Evolutionary conservation across 2,113 vertebrate genomes (phyloP).

Genomic region (Argyrosomus japonicus): DNA sequence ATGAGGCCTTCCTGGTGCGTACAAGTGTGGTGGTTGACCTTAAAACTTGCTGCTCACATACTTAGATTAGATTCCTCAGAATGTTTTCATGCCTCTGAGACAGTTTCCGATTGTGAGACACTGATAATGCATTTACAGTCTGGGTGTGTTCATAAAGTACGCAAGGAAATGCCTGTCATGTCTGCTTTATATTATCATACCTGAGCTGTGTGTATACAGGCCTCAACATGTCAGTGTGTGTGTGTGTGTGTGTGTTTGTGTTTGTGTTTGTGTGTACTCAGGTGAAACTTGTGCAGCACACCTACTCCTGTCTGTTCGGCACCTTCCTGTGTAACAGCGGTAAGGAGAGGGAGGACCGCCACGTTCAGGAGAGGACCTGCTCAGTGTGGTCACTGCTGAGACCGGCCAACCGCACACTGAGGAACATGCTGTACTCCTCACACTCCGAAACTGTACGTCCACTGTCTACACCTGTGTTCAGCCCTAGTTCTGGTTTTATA

Average conservation of each 20-base stretch:
- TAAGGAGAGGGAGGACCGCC: slow-evolving; percentile 94
- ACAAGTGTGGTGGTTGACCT: neutral
- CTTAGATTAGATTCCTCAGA: neutral
- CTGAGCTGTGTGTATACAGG: slow-evolving; percentile 27
- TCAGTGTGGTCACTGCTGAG: slow-evolving; percentile 97
- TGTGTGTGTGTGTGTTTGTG: neutral
- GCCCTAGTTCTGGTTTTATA: neutral
- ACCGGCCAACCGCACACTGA: slow-evolving; percentile 93
- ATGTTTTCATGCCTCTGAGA: slow-evolving; percentile 7
- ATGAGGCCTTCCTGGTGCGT: slow-evolving; percentile 98
- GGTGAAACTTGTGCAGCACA: slow-evolving; percentile 98
- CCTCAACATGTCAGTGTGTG: slow-evolving; percentile 22
- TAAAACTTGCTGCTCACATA: neutral
- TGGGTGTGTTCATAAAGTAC: neutral
- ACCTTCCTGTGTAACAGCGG: slow-evolving; percentile 99
- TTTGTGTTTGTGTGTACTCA: slow-evolving; percentile 62
- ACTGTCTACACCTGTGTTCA: neutral
- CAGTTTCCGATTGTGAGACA: neutral
- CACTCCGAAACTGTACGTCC: slow-evolving; percentile 93
- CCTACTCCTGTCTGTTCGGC: slow-evolving; percentile 98
- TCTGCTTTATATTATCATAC: slow-evolving; percentile 14
- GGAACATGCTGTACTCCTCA: slow-evolving; percentile 96
- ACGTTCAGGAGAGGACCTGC: slow-evolving; percentile 94
- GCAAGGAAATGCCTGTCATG: neutral
- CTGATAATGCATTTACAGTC: slow-evolving; percentile 8